Conservation (phyloP, 2,888 invertebrate species). For the Sinopyrophorus schimmeli region DNA sequence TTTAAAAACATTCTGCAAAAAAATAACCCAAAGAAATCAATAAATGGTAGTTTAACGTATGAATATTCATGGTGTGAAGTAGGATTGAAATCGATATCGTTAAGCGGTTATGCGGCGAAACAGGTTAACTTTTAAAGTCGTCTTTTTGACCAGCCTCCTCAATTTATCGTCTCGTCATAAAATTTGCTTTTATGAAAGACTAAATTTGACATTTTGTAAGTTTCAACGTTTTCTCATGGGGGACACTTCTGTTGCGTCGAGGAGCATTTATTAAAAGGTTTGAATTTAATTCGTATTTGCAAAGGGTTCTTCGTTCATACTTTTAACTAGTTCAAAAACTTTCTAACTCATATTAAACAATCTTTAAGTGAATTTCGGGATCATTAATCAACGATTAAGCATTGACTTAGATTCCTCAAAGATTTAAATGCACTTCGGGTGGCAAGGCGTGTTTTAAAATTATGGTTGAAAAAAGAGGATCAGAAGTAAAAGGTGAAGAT, state of each 20-base stretch:
- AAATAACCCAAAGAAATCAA: background rate
- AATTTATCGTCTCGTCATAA: slow-evolving; percentile 38
- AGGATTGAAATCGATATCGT: slow-evolving; percentile 25
- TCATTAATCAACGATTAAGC: too few species aligned
- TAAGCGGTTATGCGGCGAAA: slow-evolving; percentile 34
- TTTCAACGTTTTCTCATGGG: slow-evolving; percentile 7
- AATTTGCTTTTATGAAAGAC: slow-evolving; percentile 38
- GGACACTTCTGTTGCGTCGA: slow-evolving; percentile 1
- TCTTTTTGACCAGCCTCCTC: slow-evolving; percentile 28
- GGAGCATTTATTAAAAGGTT: slow-evolving; percentile 3
- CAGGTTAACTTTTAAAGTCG: slow-evolving; percentile 36
- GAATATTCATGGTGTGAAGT: slow-evolving; percentile 19
- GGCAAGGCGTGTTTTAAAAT: too few species aligned
- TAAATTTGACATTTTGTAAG: slow-evolving; percentile 23
- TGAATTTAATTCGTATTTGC: background rate
- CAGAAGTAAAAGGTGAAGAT: too few species aligned
- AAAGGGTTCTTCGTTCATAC: too few species aligned
- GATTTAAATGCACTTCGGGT: too few species aligned
- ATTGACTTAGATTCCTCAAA: too few species aligned
- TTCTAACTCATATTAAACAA: too few species aligned
- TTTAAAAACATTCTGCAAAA: background rate
- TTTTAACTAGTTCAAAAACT: too few species aligned
- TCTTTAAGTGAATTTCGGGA: too few species aligned
- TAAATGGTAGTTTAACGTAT: slow-evolving; percentile 7
- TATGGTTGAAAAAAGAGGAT: too few species aligned